Percentiles rank a stretch among this genome's conserved stretches.
phyloP scores from a whole-genome alignment of 2,113 vertebrate genomes.

The Serilophus lunatus region DNA sequence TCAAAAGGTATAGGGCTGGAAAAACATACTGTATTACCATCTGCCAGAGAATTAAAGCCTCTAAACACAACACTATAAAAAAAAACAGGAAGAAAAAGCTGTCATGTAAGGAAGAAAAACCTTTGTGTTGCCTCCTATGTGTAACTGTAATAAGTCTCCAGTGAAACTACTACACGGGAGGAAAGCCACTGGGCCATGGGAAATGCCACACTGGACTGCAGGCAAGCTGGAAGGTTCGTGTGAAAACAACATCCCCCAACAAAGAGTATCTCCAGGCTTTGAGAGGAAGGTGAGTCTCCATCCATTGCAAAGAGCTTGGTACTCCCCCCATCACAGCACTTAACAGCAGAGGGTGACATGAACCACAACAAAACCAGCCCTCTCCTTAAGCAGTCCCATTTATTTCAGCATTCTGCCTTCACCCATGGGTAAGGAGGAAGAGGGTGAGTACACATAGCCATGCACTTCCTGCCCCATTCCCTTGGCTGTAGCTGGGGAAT shows the following conservation, averaged over 20 bases:
- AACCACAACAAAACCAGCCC: not conserved
- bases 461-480: not conserved
- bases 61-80: not conserved
- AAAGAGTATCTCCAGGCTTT: not conserved
- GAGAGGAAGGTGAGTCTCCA: not conserved
- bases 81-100: not conserved
- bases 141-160: not conserved
- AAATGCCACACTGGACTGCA: fast-evolving
- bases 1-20: not conserved
- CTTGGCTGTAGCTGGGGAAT: not conserved
- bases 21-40: not conserved
- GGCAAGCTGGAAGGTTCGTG: not conserved
- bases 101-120: not conserved
- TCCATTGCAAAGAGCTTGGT: not conserved
- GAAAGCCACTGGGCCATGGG: not conserved
- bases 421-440: not conserved
- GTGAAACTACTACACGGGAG: not conserved
- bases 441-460: not conserved
- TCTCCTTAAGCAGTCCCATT: not conserved
- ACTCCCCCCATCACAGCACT: not conserved
- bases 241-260: not conserved
- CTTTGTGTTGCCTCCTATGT: not conserved
- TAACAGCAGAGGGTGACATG: not conserved
- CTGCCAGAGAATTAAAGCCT: not conserved
- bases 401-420: not conserved